A percentile compares a stretch with the other conserved stretches of the same genome.
Conservation (phyloP, 2,113 vertebrate species). For the Cavia aperea region DNA sequence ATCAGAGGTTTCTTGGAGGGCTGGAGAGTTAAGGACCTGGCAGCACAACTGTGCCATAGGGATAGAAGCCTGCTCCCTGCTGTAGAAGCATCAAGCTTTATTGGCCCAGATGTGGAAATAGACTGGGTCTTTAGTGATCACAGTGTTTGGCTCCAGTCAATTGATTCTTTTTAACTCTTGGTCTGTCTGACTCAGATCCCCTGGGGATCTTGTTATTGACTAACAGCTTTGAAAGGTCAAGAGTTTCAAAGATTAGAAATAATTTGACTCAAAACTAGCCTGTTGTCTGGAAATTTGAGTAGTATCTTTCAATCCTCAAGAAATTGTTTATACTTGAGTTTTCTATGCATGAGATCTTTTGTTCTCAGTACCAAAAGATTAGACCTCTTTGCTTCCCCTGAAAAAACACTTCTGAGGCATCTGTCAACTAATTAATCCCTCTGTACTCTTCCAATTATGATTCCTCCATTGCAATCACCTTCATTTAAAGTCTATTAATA, state of each 20-base stretch:
- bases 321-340: not conserved
- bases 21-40: not conserved
- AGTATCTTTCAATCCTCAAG: not conserved
- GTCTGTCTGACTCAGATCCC: not conserved
- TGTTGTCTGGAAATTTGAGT: not conserved
- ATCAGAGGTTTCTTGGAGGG: not conserved
- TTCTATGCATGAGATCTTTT: not conserved
- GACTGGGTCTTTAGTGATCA: not conserved
- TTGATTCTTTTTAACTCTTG: not conserved
- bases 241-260: not conserved
- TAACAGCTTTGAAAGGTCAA: not conserved
- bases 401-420: not conserved
- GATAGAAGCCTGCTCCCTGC: not conserved
- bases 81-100: not conserved
- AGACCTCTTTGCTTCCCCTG: not conserved
- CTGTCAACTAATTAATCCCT: conserved; percentile 12
- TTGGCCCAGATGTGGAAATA: not conserved
- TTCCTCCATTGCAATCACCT: not conserved
- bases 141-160: accelerated
- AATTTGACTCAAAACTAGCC: not conserved
- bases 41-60: not conserved
- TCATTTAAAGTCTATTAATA: conserved; percentile 26
- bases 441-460: not conserved
- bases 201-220: not conserved
- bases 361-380: not conserved